Percentiles rank a stretch among this genome's conserved stretches.
These are phyloP conservation scores for Drosophila nebulosa DNA, from an alignment of 1,140 invertebrate genomes.

Conservation along the genomic window DNA sequence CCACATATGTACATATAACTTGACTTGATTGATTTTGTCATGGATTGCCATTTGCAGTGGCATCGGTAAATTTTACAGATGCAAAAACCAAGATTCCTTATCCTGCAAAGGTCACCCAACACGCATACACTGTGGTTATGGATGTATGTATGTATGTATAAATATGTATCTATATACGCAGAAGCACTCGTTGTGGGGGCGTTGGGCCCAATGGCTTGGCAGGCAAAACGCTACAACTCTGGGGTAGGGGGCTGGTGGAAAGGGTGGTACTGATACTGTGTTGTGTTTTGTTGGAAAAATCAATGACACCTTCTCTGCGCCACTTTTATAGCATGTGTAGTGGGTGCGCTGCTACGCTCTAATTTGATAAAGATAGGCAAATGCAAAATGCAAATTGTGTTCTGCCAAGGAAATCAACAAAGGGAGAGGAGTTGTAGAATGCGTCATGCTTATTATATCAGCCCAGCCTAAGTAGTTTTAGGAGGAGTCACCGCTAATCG, in stretches of 20 bases:
- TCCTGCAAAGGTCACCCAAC: not conserved
- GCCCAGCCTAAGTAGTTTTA: not conserved
- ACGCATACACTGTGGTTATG: not conserved
- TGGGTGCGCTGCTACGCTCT: not conserved
- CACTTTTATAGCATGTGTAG: not conserved
- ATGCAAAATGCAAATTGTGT: not conserved
- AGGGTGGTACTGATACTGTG: not conserved
- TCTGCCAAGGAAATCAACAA: not conserved
- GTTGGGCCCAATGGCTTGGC: not conserved
- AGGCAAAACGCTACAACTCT: not conserved
- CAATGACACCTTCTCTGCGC: not conserved
- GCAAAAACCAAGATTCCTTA: not conserved
- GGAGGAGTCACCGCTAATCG: not conserved
- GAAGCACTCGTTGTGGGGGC: not conserved
- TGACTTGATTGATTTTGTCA: not conserved
- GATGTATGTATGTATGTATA: not conserved
- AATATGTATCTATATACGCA: not conserved
- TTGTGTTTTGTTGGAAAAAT: slow-evolving; percentile 14
- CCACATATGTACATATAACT: not conserved
- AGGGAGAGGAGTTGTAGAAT: not conserved
- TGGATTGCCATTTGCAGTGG: not conserved
- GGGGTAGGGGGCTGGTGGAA: not conserved
- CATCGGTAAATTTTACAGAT: not conserved
- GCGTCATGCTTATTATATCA: not conserved
- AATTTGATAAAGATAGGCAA: not conserved